These are phyloP conservation scores for Dysmachus trigonus DNA, from an alignment of 2,888 invertebrate species.

Conservation along the genomic window DNA sequence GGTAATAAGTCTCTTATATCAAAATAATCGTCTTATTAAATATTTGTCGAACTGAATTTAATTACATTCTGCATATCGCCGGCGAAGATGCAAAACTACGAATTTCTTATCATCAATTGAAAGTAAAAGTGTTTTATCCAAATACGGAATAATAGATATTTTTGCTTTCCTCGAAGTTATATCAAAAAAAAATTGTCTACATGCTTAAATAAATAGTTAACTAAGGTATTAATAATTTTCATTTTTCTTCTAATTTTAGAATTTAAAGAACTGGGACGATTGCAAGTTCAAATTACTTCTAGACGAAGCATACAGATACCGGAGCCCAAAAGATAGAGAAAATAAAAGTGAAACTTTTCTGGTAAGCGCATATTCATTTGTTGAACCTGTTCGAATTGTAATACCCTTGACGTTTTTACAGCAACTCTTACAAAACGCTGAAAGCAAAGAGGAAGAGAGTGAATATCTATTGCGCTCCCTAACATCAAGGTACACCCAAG, in stretches of 20 bases:
- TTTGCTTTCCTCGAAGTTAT: too few species aligned
- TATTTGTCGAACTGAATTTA: too few species aligned
- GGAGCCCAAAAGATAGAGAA: conserved; percentile 84
- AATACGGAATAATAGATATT: too few species aligned
- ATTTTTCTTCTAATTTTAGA: background rate
- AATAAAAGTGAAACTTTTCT: conserved; percentile 85
- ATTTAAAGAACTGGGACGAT: conserved; percentile 28
- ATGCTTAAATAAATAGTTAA: background rate
- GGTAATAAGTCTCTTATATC: too few species aligned
- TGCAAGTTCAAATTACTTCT: conserved; percentile 77
- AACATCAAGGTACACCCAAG: conserved; percentile 64
- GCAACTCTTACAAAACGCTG: conserved; percentile 80
- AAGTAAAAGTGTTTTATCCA: too few species aligned
- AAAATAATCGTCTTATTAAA: too few species aligned
- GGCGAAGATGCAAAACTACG: too few species aligned
- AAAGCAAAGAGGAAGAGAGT: conserved; percentile 70
- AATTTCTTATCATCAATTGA: too few species aligned
- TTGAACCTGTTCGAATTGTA: background rate
- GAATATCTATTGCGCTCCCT: conserved; percentile 57
- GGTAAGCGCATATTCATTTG: conserved; percentile 65
- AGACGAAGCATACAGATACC: conserved; percentile 86
- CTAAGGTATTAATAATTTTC: background rate
- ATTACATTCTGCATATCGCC: too few species aligned
- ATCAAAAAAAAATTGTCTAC: too few species aligned
- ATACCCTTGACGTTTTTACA: conserved; percentile 57